Evolutionary conservation across 2,888 invertebrate genomes (phyloP).

Genomic region (Macrophya annulata): DNA sequence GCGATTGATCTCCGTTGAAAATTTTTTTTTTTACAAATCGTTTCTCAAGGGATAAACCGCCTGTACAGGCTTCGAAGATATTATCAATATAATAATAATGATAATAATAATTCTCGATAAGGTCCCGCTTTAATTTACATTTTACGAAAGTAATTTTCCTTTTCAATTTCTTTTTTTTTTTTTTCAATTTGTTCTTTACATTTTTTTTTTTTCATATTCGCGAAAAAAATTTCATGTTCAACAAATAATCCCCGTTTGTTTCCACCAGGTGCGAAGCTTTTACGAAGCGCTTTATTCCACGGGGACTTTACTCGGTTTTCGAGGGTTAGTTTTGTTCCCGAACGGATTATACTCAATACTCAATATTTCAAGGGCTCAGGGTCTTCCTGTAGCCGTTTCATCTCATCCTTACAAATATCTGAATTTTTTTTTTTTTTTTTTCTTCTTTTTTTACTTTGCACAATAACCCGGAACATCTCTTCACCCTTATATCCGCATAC

Average conservation of each 20-base stretch:
- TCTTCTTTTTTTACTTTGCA: too few species aligned
- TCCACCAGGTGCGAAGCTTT: slow-evolving; percentile 6
- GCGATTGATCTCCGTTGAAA: neutral
- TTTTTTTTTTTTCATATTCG: neutral
- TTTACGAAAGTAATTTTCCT: neutral
- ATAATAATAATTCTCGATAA: neutral
- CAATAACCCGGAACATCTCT: too few species aligned
- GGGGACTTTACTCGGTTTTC: slow-evolving; percentile 14
- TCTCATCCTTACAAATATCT: neutral
- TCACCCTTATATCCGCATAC: neutral
- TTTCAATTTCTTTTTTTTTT: neutral
- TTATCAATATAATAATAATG: neutral
- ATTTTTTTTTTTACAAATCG: neutral
- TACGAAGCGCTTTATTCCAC: neutral
- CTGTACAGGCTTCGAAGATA: neutral
- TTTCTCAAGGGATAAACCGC: neutral
- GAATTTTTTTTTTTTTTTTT: neutral
- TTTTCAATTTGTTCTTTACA: too few species aligned
- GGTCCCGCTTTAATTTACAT: neutral
- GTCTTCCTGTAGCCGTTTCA: neutral
- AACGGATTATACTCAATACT: slow-evolving; percentile 12
- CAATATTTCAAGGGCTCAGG: neutral
- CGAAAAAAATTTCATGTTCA: neutral
- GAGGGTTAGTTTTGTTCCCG: neutral
- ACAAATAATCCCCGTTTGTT: neutral